Evolutionary conservation across 1,140 invertebrate species (phyloP).

Genomic region (Berghia stephanieae): DNA sequence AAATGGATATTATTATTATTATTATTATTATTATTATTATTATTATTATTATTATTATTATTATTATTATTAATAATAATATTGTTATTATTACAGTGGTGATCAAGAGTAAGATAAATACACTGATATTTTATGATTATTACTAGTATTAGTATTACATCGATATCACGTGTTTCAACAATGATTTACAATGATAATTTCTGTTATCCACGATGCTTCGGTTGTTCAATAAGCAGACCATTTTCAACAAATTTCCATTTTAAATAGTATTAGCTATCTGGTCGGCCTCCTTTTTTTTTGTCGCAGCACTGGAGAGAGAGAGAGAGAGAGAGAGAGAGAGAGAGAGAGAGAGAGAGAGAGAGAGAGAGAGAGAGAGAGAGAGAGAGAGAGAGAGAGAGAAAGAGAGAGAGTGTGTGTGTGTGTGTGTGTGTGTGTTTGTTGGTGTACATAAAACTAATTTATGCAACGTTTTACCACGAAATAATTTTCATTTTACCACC

Average conservation of each 20-base stretch:
- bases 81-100: no score
- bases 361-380: slow-evolving; percentile 13
- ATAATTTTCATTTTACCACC: background rate
- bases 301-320: background rate
- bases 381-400: slow-evolving; percentile 21
- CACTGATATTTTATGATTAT: no score
- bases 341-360: background rate
- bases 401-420: background rate
- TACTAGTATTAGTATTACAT: no score
- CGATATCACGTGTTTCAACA: no score
- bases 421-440: background rate
- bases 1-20: no score
- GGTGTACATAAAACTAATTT: no score
- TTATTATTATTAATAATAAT: no score
- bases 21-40: background rate
- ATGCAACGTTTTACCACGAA: background rate
- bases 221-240: background rate
- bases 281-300: no score
- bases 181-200: no score
- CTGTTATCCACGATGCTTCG: background rate
- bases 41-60: background rate
- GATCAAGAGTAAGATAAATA: no score
- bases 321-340: slow-evolving; percentile 22
- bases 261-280: no score
- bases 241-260: no score